phyloP scores from a whole-genome alignment of 2,888 invertebrate species.

The Epinotia bilunana region DNA sequence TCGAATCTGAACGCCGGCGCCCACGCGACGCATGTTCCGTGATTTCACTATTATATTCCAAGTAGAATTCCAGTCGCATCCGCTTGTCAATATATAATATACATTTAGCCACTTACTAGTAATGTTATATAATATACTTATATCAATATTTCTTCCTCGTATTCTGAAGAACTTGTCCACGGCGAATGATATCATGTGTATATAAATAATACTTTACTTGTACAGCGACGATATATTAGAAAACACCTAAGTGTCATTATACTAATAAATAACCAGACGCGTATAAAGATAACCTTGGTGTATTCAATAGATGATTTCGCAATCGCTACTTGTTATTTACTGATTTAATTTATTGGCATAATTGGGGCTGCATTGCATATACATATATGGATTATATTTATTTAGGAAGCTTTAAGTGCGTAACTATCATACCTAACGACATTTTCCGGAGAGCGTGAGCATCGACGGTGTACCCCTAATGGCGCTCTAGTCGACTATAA shows the following conservation, averaged over 20 bases:
- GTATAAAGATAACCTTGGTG: slow-evolving; percentile 22
- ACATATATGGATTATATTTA: not conserved
- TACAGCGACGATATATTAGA: slow-evolving; percentile 1
- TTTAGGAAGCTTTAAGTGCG: slow-evolving; percentile 28
- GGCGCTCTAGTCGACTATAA: slow-evolving; percentile 62
- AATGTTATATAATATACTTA: not conserved
- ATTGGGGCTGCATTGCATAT: not conserved
- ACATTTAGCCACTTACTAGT: not conserved
- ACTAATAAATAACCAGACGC: slow-evolving; percentile 13
- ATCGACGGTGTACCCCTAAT: slow-evolving; percentile 57
- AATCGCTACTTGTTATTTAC: slow-evolving; percentile 5
- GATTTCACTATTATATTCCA: slow-evolving; percentile 36
- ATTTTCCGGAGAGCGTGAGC: slow-evolving; percentile 53
- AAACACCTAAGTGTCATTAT: slow-evolving; percentile 31
- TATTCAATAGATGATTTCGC: slow-evolving; percentile 8
- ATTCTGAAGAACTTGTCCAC: not conserved
- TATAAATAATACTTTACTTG: not conserved
- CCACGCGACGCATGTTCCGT: slow-evolving; percentile 41
- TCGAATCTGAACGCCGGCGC: slow-evolving; percentile 40
- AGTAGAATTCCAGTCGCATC: slow-evolving; percentile 21
- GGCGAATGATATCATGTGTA: slow-evolving; percentile 16
- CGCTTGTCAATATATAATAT: not conserved
- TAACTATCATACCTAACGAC: slow-evolving; percentile 40
- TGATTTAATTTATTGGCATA: slow-evolving; percentile 14
- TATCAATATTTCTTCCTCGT: not conserved